Conservation (phyloP, 92 coral and sea anemone genomes). For the Zoanthus solanderi region DNA sequence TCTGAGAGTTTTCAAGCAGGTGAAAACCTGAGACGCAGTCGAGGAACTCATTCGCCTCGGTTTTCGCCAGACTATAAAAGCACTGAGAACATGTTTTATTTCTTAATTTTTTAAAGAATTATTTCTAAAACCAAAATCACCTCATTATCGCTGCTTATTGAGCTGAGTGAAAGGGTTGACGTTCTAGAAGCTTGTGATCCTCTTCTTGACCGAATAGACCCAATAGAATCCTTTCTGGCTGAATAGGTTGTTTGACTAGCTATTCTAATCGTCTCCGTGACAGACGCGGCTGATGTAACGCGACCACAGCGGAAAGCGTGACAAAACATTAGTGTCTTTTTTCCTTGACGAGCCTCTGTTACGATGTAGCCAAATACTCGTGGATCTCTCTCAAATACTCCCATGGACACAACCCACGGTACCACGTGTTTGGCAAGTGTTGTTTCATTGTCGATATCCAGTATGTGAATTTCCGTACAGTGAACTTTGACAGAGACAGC, state of each 20-base stretch:
- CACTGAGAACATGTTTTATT: too few species aligned
- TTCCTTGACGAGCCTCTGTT: slow-evolving; percentile 93
- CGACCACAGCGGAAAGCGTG: slow-evolving; percentile 99
- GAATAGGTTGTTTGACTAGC: slow-evolving; percentile 91
- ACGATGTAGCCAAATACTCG: slow-evolving; percentile 95
- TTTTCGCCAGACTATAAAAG: too few species aligned
- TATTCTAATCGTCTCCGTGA: slow-evolving; percentile 86
- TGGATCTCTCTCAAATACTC: slow-evolving; percentile 90
- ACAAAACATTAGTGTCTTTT: slow-evolving; percentile 93
- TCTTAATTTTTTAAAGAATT: too few species aligned
- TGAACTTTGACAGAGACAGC: slow-evolving; percentile 79
- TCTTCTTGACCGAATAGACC: slow-evolving; percentile 58
- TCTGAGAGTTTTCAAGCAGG: too few species aligned
- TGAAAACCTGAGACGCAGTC: too few species aligned
- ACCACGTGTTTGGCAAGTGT: slow-evolving; percentile 76
- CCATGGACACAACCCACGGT: slow-evolving; percentile 95
- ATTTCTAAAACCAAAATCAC: background rate
- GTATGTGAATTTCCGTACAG: slow-evolving; percentile 73
- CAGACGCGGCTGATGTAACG: slow-evolving; percentile 84
- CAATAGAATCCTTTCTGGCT: slow-evolving; percentile 76
- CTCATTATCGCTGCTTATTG: slow-evolving; percentile 42
- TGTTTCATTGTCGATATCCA: slow-evolving; percentile 65
- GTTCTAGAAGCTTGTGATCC: slow-evolving; percentile 69
- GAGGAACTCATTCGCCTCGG: too few species aligned
- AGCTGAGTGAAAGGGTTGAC: slow-evolving; percentile 67